A percentile compares a stretch with the other conserved stretches of the same genome.
These are phyloP conservation scores for Lontra canadensis DNA, from an alignment of 2,113 vertebrate species.

Conservation along the genomic window DNA sequence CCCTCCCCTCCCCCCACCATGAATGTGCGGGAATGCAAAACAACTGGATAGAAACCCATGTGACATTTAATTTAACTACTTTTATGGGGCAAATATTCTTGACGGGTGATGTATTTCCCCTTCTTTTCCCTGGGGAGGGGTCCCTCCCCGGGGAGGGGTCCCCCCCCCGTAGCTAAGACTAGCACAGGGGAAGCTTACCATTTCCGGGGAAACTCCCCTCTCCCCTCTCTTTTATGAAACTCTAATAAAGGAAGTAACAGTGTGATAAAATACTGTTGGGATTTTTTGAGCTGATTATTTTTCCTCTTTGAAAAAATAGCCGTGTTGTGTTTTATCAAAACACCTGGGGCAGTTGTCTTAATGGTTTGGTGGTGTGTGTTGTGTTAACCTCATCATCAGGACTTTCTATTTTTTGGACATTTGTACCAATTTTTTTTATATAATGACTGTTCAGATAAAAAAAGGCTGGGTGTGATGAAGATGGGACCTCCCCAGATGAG, in stretches of 20 bases:
- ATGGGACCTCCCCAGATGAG: too few relatives aligned
- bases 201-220: not conserved
- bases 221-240: not conserved
- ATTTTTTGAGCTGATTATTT: not conserved
- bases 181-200: not conserved
- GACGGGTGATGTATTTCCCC: not conserved
- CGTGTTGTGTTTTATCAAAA: not conserved
- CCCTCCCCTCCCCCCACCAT: too few relatives aligned
- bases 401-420: not conserved
- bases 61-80: not conserved
- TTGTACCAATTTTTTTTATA: not conserved
- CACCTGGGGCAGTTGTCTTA: not conserved
- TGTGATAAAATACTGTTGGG: not conserved
- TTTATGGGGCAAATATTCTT: not conserved
- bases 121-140: not conserved
- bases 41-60: not conserved
- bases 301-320: not conserved
- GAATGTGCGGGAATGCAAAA: not conserved
- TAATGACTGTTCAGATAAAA: not conserved
- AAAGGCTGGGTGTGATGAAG: not conserved
- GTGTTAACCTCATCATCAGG: not conserved
- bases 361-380: not conserved
- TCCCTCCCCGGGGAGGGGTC: fast-evolving
- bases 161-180: not conserved
- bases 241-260: not conserved